These are phyloP conservation scores for Drosophila arawakana DNA, from an alignment of 1,140 invertebrate species.

Conservation along the genomic window DNA sequence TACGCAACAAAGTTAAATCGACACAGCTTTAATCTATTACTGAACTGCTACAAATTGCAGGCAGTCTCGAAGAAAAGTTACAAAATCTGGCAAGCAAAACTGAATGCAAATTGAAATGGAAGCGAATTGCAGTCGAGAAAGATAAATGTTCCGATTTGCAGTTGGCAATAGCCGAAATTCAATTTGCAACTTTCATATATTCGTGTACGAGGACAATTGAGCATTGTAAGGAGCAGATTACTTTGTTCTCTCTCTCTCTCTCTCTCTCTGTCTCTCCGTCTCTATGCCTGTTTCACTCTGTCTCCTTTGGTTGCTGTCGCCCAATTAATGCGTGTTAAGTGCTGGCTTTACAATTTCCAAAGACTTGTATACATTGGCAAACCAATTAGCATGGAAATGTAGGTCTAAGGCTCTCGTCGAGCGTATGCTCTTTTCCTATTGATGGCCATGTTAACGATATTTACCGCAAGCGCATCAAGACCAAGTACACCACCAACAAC, in stretches of 20 bases:
- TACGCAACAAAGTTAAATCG: neutral
- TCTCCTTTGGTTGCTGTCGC: slow-evolving; percentile 5
- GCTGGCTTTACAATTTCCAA: slow-evolving; percentile 49
- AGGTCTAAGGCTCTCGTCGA: slow-evolving; percentile 54
- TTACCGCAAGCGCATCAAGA: slow-evolving; percentile 54
- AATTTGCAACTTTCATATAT: slow-evolving; percentile 34
- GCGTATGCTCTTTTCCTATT: slow-evolving; percentile 42
- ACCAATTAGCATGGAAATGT: slow-evolving; percentile 78
- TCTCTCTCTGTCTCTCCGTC: neutral
- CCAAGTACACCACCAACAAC: slow-evolving; percentile 6
- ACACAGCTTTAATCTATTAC: neutral
- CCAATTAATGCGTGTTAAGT: slow-evolving; percentile 41
- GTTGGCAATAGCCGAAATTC: slow-evolving; percentile 20
- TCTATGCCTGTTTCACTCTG: neutral
- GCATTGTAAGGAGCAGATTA: slow-evolving; percentile 25
- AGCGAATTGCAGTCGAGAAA: slow-evolving; percentile 14
- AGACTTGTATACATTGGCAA: slow-evolving; percentile 53
- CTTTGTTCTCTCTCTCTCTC: neutral
- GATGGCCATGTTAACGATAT: slow-evolving; percentile 67
- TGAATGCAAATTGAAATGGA: slow-evolving; percentile 13
- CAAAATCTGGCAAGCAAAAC: slow-evolving; percentile 1
- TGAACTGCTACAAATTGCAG: neutral
- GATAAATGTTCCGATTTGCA: slow-evolving; percentile 18
- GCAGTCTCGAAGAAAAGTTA: neutral
- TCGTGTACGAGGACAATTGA: slow-evolving; percentile 7